Percentiles rank a stretch among this genome's conserved stretches.
These are phyloP conservation scores for Zaprionus tsacasi DNA, from an alignment of 1,140 invertebrate species.

Conservation along the genomic window DNA sequence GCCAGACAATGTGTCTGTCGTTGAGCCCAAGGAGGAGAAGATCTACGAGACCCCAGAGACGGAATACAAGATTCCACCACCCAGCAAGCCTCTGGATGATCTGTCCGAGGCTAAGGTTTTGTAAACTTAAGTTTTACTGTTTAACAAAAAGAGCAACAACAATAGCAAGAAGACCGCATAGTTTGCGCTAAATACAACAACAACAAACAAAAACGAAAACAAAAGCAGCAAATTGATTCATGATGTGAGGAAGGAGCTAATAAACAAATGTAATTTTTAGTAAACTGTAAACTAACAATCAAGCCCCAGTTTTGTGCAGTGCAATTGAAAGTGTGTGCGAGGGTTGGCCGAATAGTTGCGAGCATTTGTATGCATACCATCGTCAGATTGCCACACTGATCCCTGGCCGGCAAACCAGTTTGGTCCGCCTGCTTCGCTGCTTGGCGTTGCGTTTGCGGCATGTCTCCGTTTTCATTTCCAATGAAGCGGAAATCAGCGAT, in stretches of 20 bases:
- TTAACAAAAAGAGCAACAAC: slow-evolving; percentile 50
- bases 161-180: slow-evolving; percentile 46
- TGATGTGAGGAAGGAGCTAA: slow-evolving; percentile 49
- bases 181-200: slow-evolving; percentile 69
- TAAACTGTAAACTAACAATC: slow-evolving; percentile 26
- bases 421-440: slow-evolving; percentile 13
- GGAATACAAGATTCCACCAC: slow-evolving; percentile 84
- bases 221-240: slow-evolving; percentile 58
- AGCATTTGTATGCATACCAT: background rate
- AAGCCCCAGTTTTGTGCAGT: slow-evolving; percentile 54
- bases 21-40: slow-evolving; percentile 96
- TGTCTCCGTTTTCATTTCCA: slow-evolving; percentile 56
- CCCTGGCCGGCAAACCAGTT: slow-evolving; percentile 49
- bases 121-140: slow-evolving; percentile 81
- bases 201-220: slow-evolving; percentile 56
- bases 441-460: slow-evolving; percentile 8
- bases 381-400: background rate
- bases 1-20: slow-evolving; percentile 98
- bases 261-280: slow-evolving; percentile 57
- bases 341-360: slow-evolving; percentile 41
- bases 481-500: slow-evolving; percentile 78
- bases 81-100: slow-evolving; percentile 76
- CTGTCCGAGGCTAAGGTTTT: slow-evolving; percentile 77
- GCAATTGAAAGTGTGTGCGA: slow-evolving; percentile 43
- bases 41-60: slow-evolving; percentile 84